Conservation (phyloP, 2,797 vertebrate genomes). For the Chaenodraco wilsoni region DNA sequence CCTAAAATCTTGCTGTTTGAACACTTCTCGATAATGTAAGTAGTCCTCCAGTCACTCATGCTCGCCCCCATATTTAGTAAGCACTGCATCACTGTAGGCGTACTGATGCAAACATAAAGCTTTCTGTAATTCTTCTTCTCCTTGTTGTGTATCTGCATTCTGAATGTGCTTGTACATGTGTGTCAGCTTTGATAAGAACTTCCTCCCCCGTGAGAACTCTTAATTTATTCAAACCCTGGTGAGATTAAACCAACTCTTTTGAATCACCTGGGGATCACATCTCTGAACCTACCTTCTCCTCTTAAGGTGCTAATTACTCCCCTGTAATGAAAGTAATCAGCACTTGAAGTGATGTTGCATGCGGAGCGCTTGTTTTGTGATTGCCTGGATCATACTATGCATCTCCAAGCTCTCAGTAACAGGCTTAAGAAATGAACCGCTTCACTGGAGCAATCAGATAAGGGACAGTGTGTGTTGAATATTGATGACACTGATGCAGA, state of each 20-base stretch:
- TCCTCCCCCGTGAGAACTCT: conserved; percentile 33
- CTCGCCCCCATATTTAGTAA: background rate
- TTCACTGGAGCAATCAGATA: conserved; percentile 63
- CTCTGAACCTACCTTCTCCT: conserved; percentile 58
- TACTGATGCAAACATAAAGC: background rate
- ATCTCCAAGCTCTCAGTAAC: conserved; percentile 55
- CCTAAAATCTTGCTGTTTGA: background rate
- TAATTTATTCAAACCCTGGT: conserved; percentile 61
- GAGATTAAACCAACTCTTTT: conserved; percentile 66
- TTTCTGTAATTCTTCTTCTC: conserved; percentile 5
- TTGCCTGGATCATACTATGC: conserved; percentile 59
- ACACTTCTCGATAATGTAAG: background rate
- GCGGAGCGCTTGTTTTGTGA: conserved; percentile 60
- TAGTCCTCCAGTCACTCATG: background rate
- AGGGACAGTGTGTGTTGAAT: conserved; percentile 44
- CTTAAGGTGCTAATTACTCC: conserved; percentile 72
- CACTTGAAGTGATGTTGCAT: conserved; percentile 53
- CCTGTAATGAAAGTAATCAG: conserved; percentile 76
- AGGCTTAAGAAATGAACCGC: conserved; percentile 61
- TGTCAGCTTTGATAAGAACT: conserved; percentile 51
- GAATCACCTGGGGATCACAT: conserved; percentile 54
- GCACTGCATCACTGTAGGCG: background rate
- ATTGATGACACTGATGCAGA: conserved; percentile 45
- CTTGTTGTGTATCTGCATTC: conserved; percentile 36
- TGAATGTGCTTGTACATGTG: conserved; percentile 26